Conservation (phyloP, 2,888 invertebrate genomes). For the Empis stercorea region DNA sequence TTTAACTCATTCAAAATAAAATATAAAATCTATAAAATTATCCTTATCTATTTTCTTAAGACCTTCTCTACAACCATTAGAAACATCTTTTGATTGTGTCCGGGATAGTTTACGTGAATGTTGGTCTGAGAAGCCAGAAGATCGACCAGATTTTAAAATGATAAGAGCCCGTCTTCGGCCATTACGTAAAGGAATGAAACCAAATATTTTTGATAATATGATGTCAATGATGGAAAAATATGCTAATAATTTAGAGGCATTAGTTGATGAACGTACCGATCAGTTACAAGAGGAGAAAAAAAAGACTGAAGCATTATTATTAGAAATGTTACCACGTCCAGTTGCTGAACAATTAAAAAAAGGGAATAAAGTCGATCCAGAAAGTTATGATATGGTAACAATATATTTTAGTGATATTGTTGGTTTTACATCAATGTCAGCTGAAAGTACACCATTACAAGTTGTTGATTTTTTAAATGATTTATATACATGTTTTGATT, state of each 20-base stretch:
- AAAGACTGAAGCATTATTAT: conserved; percentile 80
- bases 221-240: conserved; percentile 97
- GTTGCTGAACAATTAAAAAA: conserved; percentile 89
- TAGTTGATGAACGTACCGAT: conserved; percentile 88
- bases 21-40: too few relatives aligned
- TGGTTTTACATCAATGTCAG: conserved; percentile 85
- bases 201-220: conserved; percentile 96
- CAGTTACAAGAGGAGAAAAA: conserved; percentile 91
- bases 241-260: conserved; percentile 83
- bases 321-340: conserved; percentile 77
- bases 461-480: conserved; percentile 90
- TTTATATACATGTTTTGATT: conserved; percentile 88
- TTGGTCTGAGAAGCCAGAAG: conserved; percentile 69
- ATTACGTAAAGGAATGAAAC: conserved; percentile 81
- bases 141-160: conserved; percentile 73
- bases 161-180: conserved; percentile 68
- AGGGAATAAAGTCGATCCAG: conserved; percentile 79
- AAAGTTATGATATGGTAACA: conserved; percentile 73
- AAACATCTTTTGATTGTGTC: conserved; percentile 75
- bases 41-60: conserved; percentile 32
- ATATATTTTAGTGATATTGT: conserved; percentile 94
- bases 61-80: conserved; percentile 65
- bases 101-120: conserved; percentile 74
- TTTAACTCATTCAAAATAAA: too few relatives aligned
- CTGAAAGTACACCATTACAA: conserved; percentile 79